Evolutionary conservation across 2,797 vertebrate species (phyloP), one percentile per base, ranked within the genome.

Genomic region (Pelobates cultripes): DNA sequence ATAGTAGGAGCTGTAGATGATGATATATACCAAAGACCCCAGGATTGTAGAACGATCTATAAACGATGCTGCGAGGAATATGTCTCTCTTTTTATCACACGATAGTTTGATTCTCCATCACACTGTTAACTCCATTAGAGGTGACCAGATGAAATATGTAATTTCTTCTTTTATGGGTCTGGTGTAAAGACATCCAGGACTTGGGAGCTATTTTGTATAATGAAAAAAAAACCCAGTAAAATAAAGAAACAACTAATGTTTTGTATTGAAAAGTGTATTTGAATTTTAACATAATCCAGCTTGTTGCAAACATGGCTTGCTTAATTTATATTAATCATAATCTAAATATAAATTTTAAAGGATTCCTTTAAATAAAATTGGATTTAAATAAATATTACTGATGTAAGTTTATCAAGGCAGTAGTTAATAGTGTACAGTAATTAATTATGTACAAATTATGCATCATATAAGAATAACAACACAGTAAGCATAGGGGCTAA

Each of bases 31-130:
- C 77, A 64, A n/a, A 28, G 17, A 68, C 44, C 40, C 12, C 61
- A 53, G 69, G 44, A 63, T 13, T 12, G 14, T 53, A 44, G 61
- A 64, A 64, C n/a, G 17, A 64, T 64, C 61, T 64, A 40, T 73
- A 79, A 79, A 51, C n/a, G 70, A 72, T 73, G 44, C 70, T 66
- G n/a, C 55, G 53, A 51, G 77, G 60, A 73, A 79, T 61, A 64
- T 51, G 44, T 66, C 60, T 51, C 57, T 17, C 47, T 15, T 4
- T 77, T 15, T 13, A 44, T 42, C 12, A 42, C 14, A 77, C 40
- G 53, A 68, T 68, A 14, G 9, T n/a, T 67, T 64, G 61, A 40
- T 17, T 64, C 28, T 40, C 2, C 17, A 17, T 14, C 61, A 28
- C 7, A 64, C 4, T 28, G n/a, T 64, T 7, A 64, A 40, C 10